phyloP scores from a whole-genome alignment of 1,140 invertebrate species.

The Globodera ellingtonae region DNA sequence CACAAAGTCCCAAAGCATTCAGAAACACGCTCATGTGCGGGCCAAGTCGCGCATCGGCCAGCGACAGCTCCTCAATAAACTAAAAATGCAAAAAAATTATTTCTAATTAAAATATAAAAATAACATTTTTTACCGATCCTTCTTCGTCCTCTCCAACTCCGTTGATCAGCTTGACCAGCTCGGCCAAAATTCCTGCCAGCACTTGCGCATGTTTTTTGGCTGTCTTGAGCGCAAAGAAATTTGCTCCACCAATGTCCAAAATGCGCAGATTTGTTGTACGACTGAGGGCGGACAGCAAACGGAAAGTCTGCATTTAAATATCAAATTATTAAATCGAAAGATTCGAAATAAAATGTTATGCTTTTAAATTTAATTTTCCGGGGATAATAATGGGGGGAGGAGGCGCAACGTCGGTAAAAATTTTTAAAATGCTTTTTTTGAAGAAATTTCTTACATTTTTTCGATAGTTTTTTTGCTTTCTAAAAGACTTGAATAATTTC shows the following conservation, averaged over 20 bases:
- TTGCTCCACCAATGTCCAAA: conserved; percentile 58
- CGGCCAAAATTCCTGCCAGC: conserved; percentile 49
- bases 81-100: conserved; percentile 48
- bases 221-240: conserved; percentile 47
- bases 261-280: conserved; percentile 21
- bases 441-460: no score
- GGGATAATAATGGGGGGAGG: neutral
- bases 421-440: no score
- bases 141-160: conserved; percentile 38
- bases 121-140: conserved; percentile 1
- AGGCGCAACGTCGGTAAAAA: no score
- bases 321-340: no score
- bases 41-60: conserved; percentile 56
- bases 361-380: neutral
- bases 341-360: no score
- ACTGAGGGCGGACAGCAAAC: conserved; percentile 20
- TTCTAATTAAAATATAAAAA: neutral
- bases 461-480: no score
- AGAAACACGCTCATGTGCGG: conserved; percentile 52
- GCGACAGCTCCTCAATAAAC: conserved; percentile 54
- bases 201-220: conserved; percentile 49
- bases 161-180: conserved; percentile 60
- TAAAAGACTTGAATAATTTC: no score
- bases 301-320: conserved; percentile 4
- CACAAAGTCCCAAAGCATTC: conserved; percentile 55